A percentile compares a stretch with the other conserved stretches of the same genome.
Evolutionary conservation across 2,113 vertebrate species (phyloP).

Genomic region (Campylomormyrus numenius): DNA sequence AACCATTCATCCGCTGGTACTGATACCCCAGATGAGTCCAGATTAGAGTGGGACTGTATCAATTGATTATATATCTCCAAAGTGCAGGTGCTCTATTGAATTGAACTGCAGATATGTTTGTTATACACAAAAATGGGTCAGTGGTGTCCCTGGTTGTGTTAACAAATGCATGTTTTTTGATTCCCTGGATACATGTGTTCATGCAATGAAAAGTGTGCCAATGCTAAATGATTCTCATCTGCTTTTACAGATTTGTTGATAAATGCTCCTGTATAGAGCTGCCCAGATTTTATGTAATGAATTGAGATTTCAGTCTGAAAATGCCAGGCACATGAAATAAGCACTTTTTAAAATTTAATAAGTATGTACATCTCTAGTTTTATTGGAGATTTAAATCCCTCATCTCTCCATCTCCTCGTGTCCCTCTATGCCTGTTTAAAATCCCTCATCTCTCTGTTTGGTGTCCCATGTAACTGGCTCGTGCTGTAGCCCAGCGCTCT

Average conservation of each 20-base stretch:
- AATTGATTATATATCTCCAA: neutral
- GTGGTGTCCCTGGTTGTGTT: neutral
- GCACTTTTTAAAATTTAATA: neutral
- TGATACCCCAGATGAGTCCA: neutral
- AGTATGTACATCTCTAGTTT: neutral
- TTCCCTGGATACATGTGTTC: neutral
- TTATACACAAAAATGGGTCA: neutral
- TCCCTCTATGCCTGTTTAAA: neutral
- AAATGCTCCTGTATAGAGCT: neutral
- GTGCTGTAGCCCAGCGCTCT: constrained; percentile 79
- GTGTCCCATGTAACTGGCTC: neutral
- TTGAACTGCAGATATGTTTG: neutral
- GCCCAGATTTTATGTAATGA: neutral
- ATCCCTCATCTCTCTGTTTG: neutral
- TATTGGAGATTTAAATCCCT: neutral
- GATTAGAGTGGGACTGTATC: neutral
- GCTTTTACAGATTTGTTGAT: neutral
- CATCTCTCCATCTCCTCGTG: neutral
- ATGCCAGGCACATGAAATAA: neutral
- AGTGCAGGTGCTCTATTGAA: neutral
- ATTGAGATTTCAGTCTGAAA: too few relatives aligned
- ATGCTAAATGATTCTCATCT: neutral
- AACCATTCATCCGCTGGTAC: neutral
- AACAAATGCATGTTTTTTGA: neutral
- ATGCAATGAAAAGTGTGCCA: neutral